Base-by-base conservation (phyloP, 2,113 vertebrate genomes). In the Albula goreensis region DNA sequence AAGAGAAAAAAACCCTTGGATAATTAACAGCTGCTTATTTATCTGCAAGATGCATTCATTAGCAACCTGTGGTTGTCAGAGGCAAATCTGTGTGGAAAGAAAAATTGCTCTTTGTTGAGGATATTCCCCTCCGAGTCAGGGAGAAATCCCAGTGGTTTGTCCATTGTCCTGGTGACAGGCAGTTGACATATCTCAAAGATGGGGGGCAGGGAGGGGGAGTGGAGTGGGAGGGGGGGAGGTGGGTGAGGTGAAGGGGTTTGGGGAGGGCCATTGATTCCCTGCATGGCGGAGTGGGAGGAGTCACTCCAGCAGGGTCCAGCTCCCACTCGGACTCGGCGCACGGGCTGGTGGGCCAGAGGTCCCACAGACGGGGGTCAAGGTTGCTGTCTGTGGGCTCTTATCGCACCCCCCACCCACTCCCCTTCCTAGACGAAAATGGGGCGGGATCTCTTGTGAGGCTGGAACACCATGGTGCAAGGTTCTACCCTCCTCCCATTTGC, bases 21-120 rank as follows among this genome's bases (percentile, higher is more conserved):
- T 96, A 96, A 96, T 96, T 96, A 22, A 95, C 95, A 96, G 94
- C 95, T 95, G 95, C 94, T 95, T 96, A 96, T 96, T 96, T 95
- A 94, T 95, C 94, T 96, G 92, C 95, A 93, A 93, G 92, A 94
- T 95, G 94, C 94, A 94, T 96, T 96, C 96, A 96, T 94, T 96
- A 95, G 89, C 93, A 93, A 87, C 56, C 90, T 90, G 90, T 90
- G 50, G 82, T 53, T 94, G 93, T 95, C 94, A 95, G 31, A 95
- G 94, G 94, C 95, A 96, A 96, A 95, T 95, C 94, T 96, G 95
- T 95, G 95, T 94, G 8, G 9, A 74, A 96, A 94, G 92, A 96
- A 96, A 95, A 93, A 96, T 96, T 96, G 95, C 92, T 94, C 94
- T 96, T 96, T 96, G 96, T 96, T 96, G 93, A 95, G 95, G 95